Evolutionary conservation across 1,140 invertebrate genomes (phyloP).

Genomic region (Drosophila pectinifera): DNA sequence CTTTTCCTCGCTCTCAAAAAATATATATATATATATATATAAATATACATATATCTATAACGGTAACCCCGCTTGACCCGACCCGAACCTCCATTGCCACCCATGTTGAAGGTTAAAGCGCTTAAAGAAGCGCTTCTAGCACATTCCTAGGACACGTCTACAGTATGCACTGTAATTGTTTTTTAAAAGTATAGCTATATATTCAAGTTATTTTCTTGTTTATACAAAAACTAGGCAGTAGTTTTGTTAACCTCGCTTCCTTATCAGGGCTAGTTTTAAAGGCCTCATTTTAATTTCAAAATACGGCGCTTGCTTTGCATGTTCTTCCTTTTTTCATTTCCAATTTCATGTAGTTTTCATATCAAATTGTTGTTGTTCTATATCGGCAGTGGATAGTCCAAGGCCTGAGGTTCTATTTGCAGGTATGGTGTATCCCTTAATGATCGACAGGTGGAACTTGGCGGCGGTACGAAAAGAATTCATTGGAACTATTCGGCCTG

Average conservation of each 20-base stretch:
- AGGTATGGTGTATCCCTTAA: background rate
- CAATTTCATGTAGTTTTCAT: slow-evolving; percentile 27
- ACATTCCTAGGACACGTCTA: slow-evolving; percentile 9
- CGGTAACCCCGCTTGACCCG: slow-evolving; percentile 39
- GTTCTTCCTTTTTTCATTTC: slow-evolving; percentile 12
- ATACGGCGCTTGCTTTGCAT: background rate
- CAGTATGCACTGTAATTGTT: background rate
- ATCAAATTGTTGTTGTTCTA: slow-evolving; percentile 1
- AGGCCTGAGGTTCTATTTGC: slow-evolving; percentile 20
- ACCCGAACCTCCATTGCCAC: slow-evolving; percentile 20
- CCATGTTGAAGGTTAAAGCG: slow-evolving; percentile 45
- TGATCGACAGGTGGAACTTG: slow-evolving; percentile 10
- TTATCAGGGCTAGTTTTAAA: slow-evolving; percentile 9
- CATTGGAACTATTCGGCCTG: background rate
- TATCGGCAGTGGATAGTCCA: slow-evolving; percentile 31
- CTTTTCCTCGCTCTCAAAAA: background rate
- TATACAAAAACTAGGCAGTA: background rate
- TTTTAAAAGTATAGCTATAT: too few species aligned
- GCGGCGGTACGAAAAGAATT: slow-evolving; percentile 2
- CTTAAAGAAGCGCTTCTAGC: slow-evolving; percentile 25
- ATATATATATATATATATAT: slow-evolving; percentile 4
- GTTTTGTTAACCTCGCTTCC: background rate
- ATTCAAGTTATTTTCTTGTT: background rate
- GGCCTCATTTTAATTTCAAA: background rate
- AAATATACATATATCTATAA: slow-evolving; percentile 6